Percentiles rank a stretch among this genome's conserved stretches.
phyloP scores from a whole-genome alignment of 1,140 invertebrate genomes.

The Cotesia chilonis region DNA sequence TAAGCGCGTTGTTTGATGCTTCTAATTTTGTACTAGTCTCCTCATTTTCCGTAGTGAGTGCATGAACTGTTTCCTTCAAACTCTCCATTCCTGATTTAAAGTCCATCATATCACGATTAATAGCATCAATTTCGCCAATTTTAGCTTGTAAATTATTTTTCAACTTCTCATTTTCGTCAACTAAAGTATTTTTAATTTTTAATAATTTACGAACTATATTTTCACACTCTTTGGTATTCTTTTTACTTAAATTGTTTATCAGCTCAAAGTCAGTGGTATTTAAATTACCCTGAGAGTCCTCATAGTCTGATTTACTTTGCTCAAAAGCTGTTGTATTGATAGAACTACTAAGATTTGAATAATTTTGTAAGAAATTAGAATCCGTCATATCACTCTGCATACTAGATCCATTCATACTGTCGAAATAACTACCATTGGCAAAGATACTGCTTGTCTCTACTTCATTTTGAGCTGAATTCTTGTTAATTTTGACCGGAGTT shows the following conservation, averaged over 20 bases:
- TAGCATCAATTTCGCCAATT: slow-evolving; percentile 51
- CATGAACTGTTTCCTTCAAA: slow-evolving; percentile 50
- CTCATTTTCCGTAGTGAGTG: slow-evolving; percentile 55
- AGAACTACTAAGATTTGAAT: neutral
- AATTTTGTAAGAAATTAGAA: slow-evolving; percentile 11
- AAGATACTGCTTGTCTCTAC: slow-evolving; percentile 51
- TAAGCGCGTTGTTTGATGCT: neutral
- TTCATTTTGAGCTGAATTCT: slow-evolving; percentile 30
- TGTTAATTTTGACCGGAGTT: neutral
- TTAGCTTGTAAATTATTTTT: slow-evolving; percentile 46
- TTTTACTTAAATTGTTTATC: slow-evolving; percentile 25
- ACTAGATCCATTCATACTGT: slow-evolving; percentile 44
- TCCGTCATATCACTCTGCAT: slow-evolving; percentile 10
- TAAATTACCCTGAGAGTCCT: slow-evolving; percentile 28
- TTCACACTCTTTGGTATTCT: slow-evolving; percentile 28
- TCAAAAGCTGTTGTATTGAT: slow-evolving; percentile 14
- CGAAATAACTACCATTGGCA: slow-evolving; percentile 50
- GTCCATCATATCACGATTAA: slow-evolving; percentile 47
- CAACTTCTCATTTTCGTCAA: slow-evolving; percentile 50
- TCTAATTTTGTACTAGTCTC: slow-evolving; percentile 50
- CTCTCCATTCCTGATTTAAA: slow-evolving; percentile 51
- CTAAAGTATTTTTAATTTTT: slow-evolving; percentile 39
- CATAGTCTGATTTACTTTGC: slow-evolving; percentile 1
- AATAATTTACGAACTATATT: slow-evolving; percentile 38
- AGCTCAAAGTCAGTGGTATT: slow-evolving; percentile 26